phyloP scores from a whole-genome alignment of 2,888 invertebrate species.

The Dicyrtomina minuta region DNA sequence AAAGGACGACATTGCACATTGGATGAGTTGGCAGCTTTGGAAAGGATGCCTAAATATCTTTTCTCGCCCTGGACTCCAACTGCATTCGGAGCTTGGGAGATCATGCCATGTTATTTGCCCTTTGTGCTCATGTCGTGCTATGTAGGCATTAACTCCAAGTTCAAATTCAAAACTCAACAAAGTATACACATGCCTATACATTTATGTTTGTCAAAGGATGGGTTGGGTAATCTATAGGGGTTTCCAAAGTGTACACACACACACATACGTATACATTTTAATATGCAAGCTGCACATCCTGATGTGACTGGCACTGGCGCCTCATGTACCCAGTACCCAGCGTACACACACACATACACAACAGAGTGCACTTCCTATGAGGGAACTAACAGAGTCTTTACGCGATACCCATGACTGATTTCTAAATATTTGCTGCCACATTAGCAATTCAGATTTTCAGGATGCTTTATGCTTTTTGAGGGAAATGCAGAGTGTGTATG shows the following conservation, averaged over 20 bases:
- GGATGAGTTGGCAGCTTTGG: no score
- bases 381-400: not conserved
- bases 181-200: no score
- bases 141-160: no score
- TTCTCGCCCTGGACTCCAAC: no score
- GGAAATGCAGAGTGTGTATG: not conserved
- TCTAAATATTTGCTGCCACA: constrained; percentile 31
- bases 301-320: not conserved
- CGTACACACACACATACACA: not conserved
- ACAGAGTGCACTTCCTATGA: constrained; percentile 5
- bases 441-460: constrained; percentile 28
- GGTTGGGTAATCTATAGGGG: not conserved
- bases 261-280: not conserved
- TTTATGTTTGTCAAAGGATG: no score
- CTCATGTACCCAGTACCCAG: no score
- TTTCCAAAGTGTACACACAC: not conserved
- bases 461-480: not conserved
- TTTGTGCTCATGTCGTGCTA: no score
- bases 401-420: constrained; percentile 18
- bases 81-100: no score
- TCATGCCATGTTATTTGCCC: no score
- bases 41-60: no score
- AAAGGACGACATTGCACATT: no score
- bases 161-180: no score
- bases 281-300: not conserved